Evolutionary conservation across 2,113 vertebrate species (phyloP).

Genomic region (Lampris incognitus): DNA sequence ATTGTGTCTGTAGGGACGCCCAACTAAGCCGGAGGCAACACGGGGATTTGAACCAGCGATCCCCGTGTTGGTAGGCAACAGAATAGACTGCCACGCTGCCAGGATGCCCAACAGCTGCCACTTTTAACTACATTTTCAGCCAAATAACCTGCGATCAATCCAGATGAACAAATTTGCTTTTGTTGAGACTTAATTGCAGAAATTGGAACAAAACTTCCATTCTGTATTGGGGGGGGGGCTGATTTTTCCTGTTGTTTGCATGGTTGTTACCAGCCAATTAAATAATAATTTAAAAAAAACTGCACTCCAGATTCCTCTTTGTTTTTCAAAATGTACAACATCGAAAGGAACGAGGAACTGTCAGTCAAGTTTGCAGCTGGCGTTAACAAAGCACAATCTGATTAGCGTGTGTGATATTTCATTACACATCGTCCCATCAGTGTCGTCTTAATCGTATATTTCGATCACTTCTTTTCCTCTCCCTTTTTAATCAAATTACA

Average conservation of each 20-base stretch:
- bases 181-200: not conserved
- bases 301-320: too few relatives aligned
- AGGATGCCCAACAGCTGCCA: not conserved
- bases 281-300: too few relatives aligned
- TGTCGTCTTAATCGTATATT: slow-evolving; percentile 53
- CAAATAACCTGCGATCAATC: slow-evolving; percentile 32
- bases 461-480: slow-evolving; percentile 60
- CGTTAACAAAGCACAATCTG: slow-evolving; percentile 24
- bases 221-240: not conserved
- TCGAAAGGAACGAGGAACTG: slow-evolving; percentile 1
- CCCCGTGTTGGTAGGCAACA: too few relatives aligned
- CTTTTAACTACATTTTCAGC: not conserved
- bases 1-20: too few relatives aligned
- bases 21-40: too few relatives aligned
- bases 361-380: slow-evolving; percentile 21
- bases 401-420: slow-evolving; percentile 56
- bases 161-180: not conserved
- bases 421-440: slow-evolving; percentile 49
- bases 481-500: slow-evolving; percentile 71
- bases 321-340: too few relatives aligned
- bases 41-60: too few relatives aligned
- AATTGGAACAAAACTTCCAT: not conserved
- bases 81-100: too few relatives aligned
- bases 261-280: too few relatives aligned
- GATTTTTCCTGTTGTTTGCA: too few relatives aligned